Evolutionary conservation across 1,140 invertebrate genomes (phyloP), one percentile per base, ranked within the genome.

Genomic region (Magallana ariakensis): DNA sequence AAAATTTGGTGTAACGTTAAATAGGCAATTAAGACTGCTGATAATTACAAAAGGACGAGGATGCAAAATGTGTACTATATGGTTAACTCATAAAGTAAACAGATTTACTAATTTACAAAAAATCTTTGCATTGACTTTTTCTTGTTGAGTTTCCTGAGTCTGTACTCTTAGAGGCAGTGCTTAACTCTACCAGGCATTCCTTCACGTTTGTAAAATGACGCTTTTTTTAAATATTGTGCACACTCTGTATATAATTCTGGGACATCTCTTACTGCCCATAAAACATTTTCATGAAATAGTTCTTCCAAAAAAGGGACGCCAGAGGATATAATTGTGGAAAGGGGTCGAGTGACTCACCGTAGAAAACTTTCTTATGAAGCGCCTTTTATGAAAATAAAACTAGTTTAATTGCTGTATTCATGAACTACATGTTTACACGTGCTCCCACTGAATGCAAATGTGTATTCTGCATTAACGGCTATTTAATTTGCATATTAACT

Each of bases 401-500:
- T 75, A 75, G 66, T 75, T 75, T 75, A 75, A 75, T 75, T 75
- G 66, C 66, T 13, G 13, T 75, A 75, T 75, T 75, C 66, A 75
- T 75, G 66, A 75, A 75, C 33, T 75, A 75, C 66, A 75, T 75
- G 66, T 75, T 75, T 75, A 75, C 66, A 75, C 66, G 66, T 75
- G 66, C 66, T 75, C 13, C 22, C 22, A 9, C 66, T 75, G 66
- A 75, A 75, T 75, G 66, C 66, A 75, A 75, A 75, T 75, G 66
- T 75, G 66, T 75, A 26, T 26, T 75, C 66, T 75, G 66, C 66
- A 75, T 75, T 75, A 75, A 75, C 22, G 66, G 66, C 22, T 75
- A 75, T 26, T 75, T 75, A 46, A 75, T 75, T 26, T 75, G 66
- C 66, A 75, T 75, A 75, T 75, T 75, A 75, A 75, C 66, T 19